Base-by-base conservation (phyloP, 2,888 invertebrate genomes). In the Tiliacea aurago region DNA sequence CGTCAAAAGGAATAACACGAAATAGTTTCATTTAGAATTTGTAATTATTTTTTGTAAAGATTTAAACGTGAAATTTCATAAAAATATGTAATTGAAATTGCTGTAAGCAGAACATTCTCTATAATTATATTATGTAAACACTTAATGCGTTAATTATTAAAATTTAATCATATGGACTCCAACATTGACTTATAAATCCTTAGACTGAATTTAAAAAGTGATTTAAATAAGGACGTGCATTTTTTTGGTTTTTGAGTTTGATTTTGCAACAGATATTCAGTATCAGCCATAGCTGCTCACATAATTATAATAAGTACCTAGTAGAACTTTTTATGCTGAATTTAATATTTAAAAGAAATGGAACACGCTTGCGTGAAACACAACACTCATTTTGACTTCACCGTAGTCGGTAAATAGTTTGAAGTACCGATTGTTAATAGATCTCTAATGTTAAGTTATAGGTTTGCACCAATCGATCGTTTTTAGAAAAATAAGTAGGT, bases 161-260 rank as follows among this genome's bases (percentile, higher is more conserved):
- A 72, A 28, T 61, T 33, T 1, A 47, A 53, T 28, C 43, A 10
- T 18, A 45, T 4, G 11, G 37, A 63, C 15, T 45, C 43, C 33
- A 63, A 63, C 59, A 45, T n/a, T 61, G 5, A 59, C n/a, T 45
- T 20, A 59, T 4, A 73, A 23, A 74, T 75, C 61, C 61, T 23
- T 76, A 55, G 82, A 81, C 82, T 81, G 76, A 76, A 53, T 59
- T 73, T 10, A 18, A 73, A 76, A 77, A 49, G 55, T 45, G 33
- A 56, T 43, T 37, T 79, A 13, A 55, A 41, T 61, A 47, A n/a
- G 61, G 7, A 33, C 47, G 59, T 45, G 0, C 20, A 47, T 47
- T 33, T n/a, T 47, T 2, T 67, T 18, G 0, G 4, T 37, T 49
- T 47, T 4, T 49, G 11, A 13, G 20, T 78, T 71, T 43, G 20